phyloP scores from a whole-genome alignment of 2,888 invertebrate genomes.

The Monoplex corrugatus region DNA sequence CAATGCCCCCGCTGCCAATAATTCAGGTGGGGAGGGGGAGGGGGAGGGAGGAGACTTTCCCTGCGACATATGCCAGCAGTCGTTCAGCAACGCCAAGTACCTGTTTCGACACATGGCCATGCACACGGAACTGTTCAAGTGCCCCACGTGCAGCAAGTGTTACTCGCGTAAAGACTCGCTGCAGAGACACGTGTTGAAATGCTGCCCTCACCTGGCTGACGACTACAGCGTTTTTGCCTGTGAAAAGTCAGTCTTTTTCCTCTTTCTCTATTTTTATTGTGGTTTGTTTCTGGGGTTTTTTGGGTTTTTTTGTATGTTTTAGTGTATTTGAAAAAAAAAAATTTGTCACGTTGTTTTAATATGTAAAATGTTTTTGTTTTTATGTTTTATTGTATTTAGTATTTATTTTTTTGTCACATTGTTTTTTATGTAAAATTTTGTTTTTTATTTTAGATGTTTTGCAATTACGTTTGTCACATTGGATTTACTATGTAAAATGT shows the following conservation, averaged over 20 bases:
- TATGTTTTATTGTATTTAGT: too few relatives aligned
- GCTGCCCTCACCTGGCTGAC: slow-evolving; percentile 69
- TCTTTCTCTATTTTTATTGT: not conserved
- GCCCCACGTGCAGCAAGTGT: slow-evolving; percentile 70
- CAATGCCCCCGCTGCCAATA: not conserved
- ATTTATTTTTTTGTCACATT: too few relatives aligned
- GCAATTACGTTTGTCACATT: too few relatives aligned
- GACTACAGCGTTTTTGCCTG: slow-evolving; percentile 72
- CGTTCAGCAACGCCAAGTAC: slow-evolving; percentile 83
- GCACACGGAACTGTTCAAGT: slow-evolving; percentile 81
- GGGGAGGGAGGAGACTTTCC: slow-evolving; percentile 56
- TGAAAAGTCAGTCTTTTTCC: slow-evolving; percentile 56
- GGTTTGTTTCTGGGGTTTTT: not conserved
- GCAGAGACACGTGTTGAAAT: slow-evolving; percentile 74
- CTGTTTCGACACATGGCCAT: slow-evolving; percentile 83
- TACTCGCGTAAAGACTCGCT: slow-evolving; percentile 77
- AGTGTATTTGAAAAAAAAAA: too few relatives aligned
- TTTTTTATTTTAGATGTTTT: too few relatives aligned
- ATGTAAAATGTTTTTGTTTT: not conserved
- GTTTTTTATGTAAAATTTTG: too few relatives aligned
- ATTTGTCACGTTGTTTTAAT: too few relatives aligned
- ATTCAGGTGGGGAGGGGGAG: slow-evolving; percentile 52
- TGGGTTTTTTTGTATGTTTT: too few relatives aligned
- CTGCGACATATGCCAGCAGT: slow-evolving; percentile 80
- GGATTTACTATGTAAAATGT: too few relatives aligned